Percentiles rank a stretch among this genome's conserved stretches.
These are phyloP conservation scores for Drosophila atripex DNA, from an alignment of 2,888 invertebrate genomes.

Conservation along the genomic window DNA sequence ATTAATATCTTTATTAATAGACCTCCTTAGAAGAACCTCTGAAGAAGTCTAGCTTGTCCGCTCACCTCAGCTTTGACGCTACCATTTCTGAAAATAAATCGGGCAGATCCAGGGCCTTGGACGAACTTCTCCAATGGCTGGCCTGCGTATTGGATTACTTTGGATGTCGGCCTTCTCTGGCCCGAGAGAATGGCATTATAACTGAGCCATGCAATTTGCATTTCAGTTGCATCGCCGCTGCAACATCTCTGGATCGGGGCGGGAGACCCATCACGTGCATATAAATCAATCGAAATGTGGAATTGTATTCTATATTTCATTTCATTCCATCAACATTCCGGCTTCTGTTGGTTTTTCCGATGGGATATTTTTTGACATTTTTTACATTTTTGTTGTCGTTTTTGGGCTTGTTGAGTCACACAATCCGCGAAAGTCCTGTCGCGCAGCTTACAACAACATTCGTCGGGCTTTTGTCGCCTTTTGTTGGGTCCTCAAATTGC, in stretches of 20 bases:
- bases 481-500: constrained; percentile 68
- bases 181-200: constrained; percentile 62
- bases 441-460: constrained; percentile 32
- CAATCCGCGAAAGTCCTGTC: constrained; percentile 46
- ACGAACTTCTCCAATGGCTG: constrained; percentile 27
- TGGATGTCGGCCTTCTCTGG: constrained; percentile 51
- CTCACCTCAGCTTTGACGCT: constrained; percentile 9
- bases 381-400: background rate
- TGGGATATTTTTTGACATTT: background rate
- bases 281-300: constrained; percentile 43
- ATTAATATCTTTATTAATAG: too few relatives aligned
- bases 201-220: constrained; percentile 45
- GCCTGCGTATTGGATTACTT: constrained; percentile 53
- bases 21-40: background rate
- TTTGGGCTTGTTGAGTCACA: constrained; percentile 37
- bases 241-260: background rate
- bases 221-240: constrained; percentile 15
- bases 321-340: constrained; percentile 36
- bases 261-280: constrained; percentile 29
- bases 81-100: constrained; percentile 16
- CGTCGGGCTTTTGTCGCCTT: constrained; percentile 72
- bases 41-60: background rate
- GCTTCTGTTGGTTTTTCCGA: constrained; percentile 33
- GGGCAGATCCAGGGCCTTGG: constrained; percentile 24
- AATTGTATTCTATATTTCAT: constrained; percentile 46